Evolutionary conservation across 2,113 vertebrate genomes (phyloP).

Genomic region (Hippolais icterina): DNA sequence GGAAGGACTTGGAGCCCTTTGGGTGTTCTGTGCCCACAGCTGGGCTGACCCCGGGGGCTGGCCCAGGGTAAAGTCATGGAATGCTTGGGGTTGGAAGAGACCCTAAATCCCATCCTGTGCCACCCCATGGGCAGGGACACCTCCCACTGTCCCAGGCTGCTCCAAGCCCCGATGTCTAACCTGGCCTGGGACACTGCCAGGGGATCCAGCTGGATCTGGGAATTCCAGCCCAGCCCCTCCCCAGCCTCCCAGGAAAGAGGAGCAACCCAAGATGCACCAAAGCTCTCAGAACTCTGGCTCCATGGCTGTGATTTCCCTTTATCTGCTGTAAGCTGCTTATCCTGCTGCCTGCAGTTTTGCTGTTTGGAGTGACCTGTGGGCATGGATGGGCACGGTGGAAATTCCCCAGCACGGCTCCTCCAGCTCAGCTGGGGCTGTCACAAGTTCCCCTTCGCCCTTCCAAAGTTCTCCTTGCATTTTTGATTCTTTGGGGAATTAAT

Average conservation of each 20-base stretch:
- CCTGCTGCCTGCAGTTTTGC: not conserved
- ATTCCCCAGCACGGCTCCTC: not conserved
- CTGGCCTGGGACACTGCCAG: not conserved
- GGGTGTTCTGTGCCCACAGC: fast-evolving
- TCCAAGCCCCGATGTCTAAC: fast-evolving
- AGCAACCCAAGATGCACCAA: not conserved
- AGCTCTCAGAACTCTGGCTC: not conserved
- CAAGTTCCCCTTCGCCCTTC: not conserved
- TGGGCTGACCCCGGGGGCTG: not conserved
- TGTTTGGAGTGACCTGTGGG: not conserved
- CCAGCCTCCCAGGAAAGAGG: not conserved
- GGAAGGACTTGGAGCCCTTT: not conserved
- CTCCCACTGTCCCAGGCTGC: not conserved
- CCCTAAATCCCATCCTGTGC: fast-evolving
- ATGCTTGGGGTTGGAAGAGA: not conserved
- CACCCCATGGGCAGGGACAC: not conserved
- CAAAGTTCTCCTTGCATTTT: not conserved
- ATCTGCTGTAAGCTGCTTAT: not conserved
- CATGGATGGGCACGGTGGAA: not conserved
- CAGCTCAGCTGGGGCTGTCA: not conserved
- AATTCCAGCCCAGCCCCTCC: fast-evolving
- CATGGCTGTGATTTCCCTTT: not conserved
- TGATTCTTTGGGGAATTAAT: not conserved
- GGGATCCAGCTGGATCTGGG: not conserved
- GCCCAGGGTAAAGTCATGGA: not conserved